phyloP scores from a whole-genome alignment of 1,140 invertebrate genomes.

The Pseudobourletiella spinata region DNA sequence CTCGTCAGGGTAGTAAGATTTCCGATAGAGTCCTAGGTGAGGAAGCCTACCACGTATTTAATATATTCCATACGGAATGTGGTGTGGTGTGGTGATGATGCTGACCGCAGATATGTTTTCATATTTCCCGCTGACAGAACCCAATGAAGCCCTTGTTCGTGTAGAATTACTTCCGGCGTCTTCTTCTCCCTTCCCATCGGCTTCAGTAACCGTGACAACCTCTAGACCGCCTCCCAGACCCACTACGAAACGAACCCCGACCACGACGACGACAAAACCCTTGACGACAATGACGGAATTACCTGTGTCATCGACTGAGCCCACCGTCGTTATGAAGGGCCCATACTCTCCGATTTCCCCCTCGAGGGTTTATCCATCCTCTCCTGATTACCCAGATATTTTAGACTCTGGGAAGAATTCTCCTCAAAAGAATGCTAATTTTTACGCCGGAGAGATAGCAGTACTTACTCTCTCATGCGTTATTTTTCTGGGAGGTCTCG shows the following conservation, averaged over 20 bases:
- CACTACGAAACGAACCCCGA: background rate
- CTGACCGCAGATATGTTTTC: no score
- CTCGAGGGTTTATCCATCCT: background rate
- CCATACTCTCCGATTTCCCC: background rate
- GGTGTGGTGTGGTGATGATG: no score
- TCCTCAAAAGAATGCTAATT: slow-evolving; percentile 45
- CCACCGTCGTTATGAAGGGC: background rate
- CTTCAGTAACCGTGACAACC: background rate
- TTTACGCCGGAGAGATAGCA: slow-evolving; percentile 67
- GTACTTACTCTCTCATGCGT: slow-evolving; percentile 65
- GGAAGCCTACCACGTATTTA: no score
- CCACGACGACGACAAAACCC: slow-evolving; percentile 1
- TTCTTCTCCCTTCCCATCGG: background rate
- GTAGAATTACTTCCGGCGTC: slow-evolving; percentile 14
- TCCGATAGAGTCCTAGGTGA: slow-evolving; percentile 27
- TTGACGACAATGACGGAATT: slow-evolving; percentile 4
- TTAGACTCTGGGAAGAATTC: slow-evolving; percentile 13
- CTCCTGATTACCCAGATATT: background rate
- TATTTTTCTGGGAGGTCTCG: slow-evolving; percentile 64
- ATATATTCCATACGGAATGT: no score
- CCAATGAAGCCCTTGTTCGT: slow-evolving; percentile 31
- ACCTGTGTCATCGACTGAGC: background rate
- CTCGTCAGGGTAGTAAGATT: slow-evolving; percentile 23
- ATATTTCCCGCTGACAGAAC: no score
- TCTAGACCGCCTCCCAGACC: background rate